Base-by-base conservation (phyloP, 2,797 vertebrate species). In the Cynodonichthys magdalenae region DNA sequence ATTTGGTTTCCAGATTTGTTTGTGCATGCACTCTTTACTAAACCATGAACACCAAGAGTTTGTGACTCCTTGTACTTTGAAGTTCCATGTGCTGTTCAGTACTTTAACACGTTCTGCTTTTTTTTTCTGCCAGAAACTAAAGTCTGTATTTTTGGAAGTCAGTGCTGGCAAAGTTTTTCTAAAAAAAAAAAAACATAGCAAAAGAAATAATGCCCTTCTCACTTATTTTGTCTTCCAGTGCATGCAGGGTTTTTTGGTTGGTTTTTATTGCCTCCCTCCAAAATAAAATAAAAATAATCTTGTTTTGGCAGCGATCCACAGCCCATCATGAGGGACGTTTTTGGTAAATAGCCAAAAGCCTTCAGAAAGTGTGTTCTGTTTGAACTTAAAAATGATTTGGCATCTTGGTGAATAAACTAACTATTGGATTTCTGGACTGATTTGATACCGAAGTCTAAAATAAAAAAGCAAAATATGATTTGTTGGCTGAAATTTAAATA, bases 331-430 rank as follows among this genome's bases (percentile, higher is more conserved):
- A 73, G 59, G 54, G 36, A 72, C 28, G 36, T 1, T 14, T 47
- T 75, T 84, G 75, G 71, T 65, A 47, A 58, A 60, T 31, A 41
- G 74, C 75, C 81, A 85, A 53, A 64, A 55, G 64, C 34, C 66
- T 71, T 29, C 62, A 63, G 45, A 70, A 48, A 49, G 52, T 64
- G 54, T 54, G 45, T 59, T 45, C 58, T 69, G 61, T 74, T 75
- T 68, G 47, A 59, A 20, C 60, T 42, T 36, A 17, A 56, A 59
- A 77, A 71, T 19, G 17, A n/a, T 55, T 64, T 61, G 58, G 27
- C 49, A 63, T 58, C 44, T n/a, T n/a, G 18, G 15, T 34, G 18
- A 29, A 53, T 45, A 29, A 27, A 51, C 46, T 19, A 34, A 46
- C 31, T 12, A 55, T 59, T 66, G 24, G 18, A 46, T 52, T 41